Evolutionary conservation across 2,797 vertebrate genomes (phyloP), one percentile per base, ranked within the genome.

Genomic region (Propithecus perrieri): DNA sequence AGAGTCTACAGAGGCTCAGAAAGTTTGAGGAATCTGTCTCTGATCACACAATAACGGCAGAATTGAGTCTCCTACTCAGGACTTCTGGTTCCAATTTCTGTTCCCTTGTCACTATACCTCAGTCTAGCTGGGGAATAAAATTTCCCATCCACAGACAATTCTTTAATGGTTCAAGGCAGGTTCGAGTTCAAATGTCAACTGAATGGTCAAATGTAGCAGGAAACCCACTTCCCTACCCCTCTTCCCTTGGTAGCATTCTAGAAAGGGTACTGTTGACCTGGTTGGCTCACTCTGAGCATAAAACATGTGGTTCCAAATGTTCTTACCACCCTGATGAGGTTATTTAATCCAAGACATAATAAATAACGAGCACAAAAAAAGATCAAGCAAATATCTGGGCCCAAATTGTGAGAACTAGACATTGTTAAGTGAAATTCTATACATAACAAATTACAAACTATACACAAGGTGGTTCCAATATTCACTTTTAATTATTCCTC

Each of bases 291-390:
- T 88, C 41, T 89, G 71, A 87, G 48, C 38, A 30, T 43, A 33
- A 89, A 92, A 87, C 11, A 46, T 11, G 1, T 13, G 10, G 24
- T 63, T 92, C 33, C 48, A 74, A 50, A 61, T 78, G 26, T 85
- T 86, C 30, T 92, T 57, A 69, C 38, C n/a, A 20, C n/a, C 33
- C 59, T 61, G 38, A 35, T 48, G 26, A 80, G 43, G 20, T 65
- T 57, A 90, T 55, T 96, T 90, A 81, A 57, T 81, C 96, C 22
- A 84, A 55, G 43, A 75, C 15, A 38, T 48, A 89, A 84, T 86
- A 61, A 92, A 91, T 53, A 86, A 50, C 57, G 63, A 87, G 12
- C 7, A 63, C 33, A 69, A 48, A 89, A 89, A 78, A 92, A 24
- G 41, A 61, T 61, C 41, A 18, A 63, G 11, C 24, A 22, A 83